Conservation (phyloP, 2,888 invertebrate species). For the Melinaea marsaeus region DNA sequence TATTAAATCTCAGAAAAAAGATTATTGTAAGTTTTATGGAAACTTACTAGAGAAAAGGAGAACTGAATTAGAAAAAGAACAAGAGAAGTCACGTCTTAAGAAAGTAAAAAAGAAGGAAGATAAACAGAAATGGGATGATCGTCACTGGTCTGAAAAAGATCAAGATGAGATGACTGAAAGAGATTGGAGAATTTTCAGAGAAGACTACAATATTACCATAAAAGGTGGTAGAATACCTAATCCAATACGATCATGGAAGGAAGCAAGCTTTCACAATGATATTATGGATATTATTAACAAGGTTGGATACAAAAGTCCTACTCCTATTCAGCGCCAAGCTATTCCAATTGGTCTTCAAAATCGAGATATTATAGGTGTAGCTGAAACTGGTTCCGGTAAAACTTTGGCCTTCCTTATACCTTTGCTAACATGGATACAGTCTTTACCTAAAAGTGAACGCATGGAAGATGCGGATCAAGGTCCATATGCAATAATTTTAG, state of each 20-base stretch:
- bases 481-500: slow-evolving; percentile 98
- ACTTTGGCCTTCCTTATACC: slow-evolving; percentile 99
- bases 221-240: slow-evolving; percentile 98
- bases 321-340: slow-evolving; percentile 99
- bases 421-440: slow-evolving; percentile 97
- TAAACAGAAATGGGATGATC: slow-evolving; percentile 98
- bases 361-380: slow-evolving; percentile 98
- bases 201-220: slow-evolving; percentile 99
- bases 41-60: slow-evolving; percentile 95
- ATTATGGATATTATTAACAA: slow-evolving; percentile 95
- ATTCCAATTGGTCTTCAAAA: slow-evolving; percentile 98
- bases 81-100: slow-evolving; percentile 94
- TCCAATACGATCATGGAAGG: slow-evolving; percentile 96
- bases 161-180: slow-evolving; percentile 97
- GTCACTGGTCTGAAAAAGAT: slow-evolving; percentile 98
- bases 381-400: slow-evolving; percentile 99
- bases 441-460: slow-evolving; percentile 96
- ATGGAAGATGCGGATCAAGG: slow-evolving; percentile 95
- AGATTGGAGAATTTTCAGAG: slow-evolving; percentile 99
- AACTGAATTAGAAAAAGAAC: slow-evolving; percentile 97
- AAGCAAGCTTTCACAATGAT: slow-evolving; percentile 92
- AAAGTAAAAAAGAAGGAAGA: slow-evolving; percentile 97
- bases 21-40: slow-evolving; percentile 98
- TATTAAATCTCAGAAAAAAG: slow-evolving; percentile 95
- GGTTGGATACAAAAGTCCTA: slow-evolving; percentile 98